A percentile compares a stretch with the other conserved stretches of the same genome.
These are phyloP conservation scores for Mactromeris polynyma DNA, from an alignment of 2,888 invertebrate species.

Conservation along the genomic window DNA sequence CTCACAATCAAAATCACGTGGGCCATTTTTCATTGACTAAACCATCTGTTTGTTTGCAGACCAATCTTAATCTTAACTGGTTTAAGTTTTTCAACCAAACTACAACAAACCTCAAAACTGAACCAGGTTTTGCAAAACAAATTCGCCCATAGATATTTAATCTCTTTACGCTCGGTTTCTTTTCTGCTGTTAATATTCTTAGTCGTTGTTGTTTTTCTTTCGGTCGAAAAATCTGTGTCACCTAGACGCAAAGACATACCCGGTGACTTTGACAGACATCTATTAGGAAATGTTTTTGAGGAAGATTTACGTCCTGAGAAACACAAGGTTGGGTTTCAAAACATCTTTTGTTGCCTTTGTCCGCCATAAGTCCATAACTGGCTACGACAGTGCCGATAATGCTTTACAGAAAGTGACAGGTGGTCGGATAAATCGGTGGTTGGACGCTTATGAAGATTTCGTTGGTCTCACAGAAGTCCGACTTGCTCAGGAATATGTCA, in stretches of 20 bases:
- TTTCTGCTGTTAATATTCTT: background rate
- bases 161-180: too few relatives aligned
- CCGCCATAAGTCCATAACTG: constrained; percentile 59
- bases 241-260: background rate
- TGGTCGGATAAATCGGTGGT: constrained; percentile 73
- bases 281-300: background rate
- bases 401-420: constrained; percentile 68
- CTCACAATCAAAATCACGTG: too few relatives aligned
- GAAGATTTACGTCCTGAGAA: background rate
- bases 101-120: too few relatives aligned
- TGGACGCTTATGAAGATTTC: constrained; percentile 90
- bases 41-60: too few relatives aligned
- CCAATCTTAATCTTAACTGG: too few relatives aligned
- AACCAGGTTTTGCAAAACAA: too few relatives aligned
- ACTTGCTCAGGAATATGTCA: constrained; percentile 92
- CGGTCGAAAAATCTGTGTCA: background rate
- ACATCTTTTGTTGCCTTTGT: background rate
- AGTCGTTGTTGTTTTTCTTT: background rate
- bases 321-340: background rate
- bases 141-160: too few relatives aligned
- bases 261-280: background rate
- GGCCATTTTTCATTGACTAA: too few relatives aligned
- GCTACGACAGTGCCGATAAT: constrained; percentile 57
- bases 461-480: constrained; percentile 93
- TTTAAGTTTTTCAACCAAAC: too few relatives aligned